Percentiles rank a stretch among this genome's conserved stretches.
phyloP scores from a whole-genome alignment of 2,888 invertebrate species.

The Gastracanthus pulcherrimus region DNA sequence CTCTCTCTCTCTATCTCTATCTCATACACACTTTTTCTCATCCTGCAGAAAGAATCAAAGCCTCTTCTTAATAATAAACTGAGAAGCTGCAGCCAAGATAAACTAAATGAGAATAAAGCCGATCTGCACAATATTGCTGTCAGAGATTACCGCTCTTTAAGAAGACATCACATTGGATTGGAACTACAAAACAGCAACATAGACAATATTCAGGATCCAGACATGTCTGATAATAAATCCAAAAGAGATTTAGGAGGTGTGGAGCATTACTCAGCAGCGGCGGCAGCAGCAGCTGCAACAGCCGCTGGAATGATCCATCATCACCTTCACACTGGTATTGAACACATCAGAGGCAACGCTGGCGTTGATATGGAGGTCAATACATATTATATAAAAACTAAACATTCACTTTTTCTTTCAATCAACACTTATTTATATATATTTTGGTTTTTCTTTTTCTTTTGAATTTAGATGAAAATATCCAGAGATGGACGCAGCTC shows the following conservation, averaged over 20 bases:
- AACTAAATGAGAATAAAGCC: slow-evolving; percentile 48
- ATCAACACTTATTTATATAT: too few species aligned
- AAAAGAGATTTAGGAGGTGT: slow-evolving; percentile 71
- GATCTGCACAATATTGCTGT: slow-evolving; percentile 51
- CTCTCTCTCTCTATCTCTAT: too few species aligned
- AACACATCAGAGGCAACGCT: slow-evolving; percentile 67
- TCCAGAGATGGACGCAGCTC: slow-evolving; percentile 75
- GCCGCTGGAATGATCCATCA: slow-evolving; percentile 68
- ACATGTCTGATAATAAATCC: slow-evolving; percentile 70
- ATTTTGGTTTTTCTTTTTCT: background rate
- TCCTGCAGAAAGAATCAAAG: slow-evolving; percentile 44
- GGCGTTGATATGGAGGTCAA: slow-evolving; percentile 71
- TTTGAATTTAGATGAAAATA: slow-evolving; percentile 70
- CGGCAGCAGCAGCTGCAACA: slow-evolving; percentile 55
- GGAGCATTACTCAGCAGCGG: slow-evolving; percentile 67
- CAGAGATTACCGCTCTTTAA: slow-evolving; percentile 53
- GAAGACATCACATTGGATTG: slow-evolving; percentile 55
- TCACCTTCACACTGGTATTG: slow-evolving; percentile 71
- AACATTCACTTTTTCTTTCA: background rate
- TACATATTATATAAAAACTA: background rate
- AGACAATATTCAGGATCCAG: slow-evolving; percentile 71
- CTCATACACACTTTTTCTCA: background rate
- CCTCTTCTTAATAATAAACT: slow-evolving; percentile 49
- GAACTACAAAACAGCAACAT: slow-evolving; percentile 69
- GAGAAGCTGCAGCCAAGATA: slow-evolving; percentile 42